phyloP scores from a whole-genome alignment of 2,888 invertebrate genomes.

The Urechis unicinctus region DNA sequence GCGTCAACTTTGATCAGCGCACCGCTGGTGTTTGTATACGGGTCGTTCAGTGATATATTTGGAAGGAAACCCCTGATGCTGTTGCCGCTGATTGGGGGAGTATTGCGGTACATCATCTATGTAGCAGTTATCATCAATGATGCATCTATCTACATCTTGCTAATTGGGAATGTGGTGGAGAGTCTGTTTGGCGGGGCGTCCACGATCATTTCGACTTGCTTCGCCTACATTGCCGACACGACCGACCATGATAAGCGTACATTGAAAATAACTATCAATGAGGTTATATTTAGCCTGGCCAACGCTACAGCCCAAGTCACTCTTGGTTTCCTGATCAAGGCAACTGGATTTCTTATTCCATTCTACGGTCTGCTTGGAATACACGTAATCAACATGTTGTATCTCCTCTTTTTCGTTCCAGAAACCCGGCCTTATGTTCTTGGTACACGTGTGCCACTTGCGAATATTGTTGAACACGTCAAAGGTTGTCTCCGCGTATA shows the following conservation, averaged over 20 bases:
- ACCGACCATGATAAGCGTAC: background rate
- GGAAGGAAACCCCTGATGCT: too few species aligned
- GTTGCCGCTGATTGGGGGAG: too few species aligned
- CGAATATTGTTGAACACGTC: background rate
- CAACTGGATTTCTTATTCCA: background rate
- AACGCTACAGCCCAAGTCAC: background rate
- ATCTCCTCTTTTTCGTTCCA: background rate
- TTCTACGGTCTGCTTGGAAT: background rate
- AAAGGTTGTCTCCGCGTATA: background rate
- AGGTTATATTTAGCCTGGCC: background rate
- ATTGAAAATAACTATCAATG: background rate
- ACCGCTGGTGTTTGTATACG: too few species aligned
- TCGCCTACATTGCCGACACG: background rate
- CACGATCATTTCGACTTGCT: background rate
- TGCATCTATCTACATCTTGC: too few species aligned
- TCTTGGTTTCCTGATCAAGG: background rate
- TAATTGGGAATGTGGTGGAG: too few species aligned
- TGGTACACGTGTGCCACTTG: background rate
- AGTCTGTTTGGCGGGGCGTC: background rate
- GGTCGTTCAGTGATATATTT: too few species aligned
- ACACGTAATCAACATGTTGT: background rate
- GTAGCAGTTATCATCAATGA: too few species aligned
- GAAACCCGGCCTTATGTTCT: background rate
- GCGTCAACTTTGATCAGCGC: too few species aligned
- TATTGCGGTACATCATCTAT: too few species aligned